phyloP scores from a whole-genome alignment of 2,113 vertebrate species.

The Myrmophylax atrothorax region DNA sequence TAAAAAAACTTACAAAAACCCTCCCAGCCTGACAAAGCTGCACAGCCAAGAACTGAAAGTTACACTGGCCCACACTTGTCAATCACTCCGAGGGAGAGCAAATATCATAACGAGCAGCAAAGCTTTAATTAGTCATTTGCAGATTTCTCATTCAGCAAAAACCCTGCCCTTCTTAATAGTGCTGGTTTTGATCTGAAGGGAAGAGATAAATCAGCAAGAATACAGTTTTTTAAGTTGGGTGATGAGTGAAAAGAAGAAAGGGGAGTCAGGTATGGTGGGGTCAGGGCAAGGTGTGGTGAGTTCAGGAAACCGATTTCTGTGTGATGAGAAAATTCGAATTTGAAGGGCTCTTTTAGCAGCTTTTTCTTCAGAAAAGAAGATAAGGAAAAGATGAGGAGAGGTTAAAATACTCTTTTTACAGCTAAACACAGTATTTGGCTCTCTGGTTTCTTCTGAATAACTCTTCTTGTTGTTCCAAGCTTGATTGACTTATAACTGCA shows the following conservation, averaged over 20 bases:
- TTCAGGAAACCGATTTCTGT: neutral
- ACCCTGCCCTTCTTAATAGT: neutral
- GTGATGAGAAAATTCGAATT: neutral
- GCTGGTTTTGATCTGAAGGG: constrained; percentile 27
- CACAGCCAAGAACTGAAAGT: neutral
- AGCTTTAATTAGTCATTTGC: constrained; percentile 48
- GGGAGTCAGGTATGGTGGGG: neutral
- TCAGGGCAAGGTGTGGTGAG: constrained; percentile 51
- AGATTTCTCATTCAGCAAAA: constrained; percentile 37
- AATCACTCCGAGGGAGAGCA: neutral
- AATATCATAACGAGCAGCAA: neutral
- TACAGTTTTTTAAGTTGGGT: neutral
- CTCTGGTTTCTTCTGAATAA: constrained; percentile 70
- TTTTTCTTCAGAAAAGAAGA: neutral
- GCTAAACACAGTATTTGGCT: constrained; percentile 22
- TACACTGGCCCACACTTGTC: neutral
- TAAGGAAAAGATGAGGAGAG: constrained; percentile 48
- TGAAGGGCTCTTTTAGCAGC: neutral
- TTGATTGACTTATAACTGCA: constrained; percentile 86
- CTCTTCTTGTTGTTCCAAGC: constrained; percentile 77
- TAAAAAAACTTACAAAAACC: neutral
- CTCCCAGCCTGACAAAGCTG: neutral
- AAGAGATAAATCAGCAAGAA: constrained; percentile 46
- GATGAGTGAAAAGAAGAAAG: constrained; percentile 58
- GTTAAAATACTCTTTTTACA: neutral